Percentiles rank a stretch among this genome's conserved stretches.
Conservation (phyloP, 2,888 invertebrate genomes). For the Leptinotarsa haldemani region DNA sequence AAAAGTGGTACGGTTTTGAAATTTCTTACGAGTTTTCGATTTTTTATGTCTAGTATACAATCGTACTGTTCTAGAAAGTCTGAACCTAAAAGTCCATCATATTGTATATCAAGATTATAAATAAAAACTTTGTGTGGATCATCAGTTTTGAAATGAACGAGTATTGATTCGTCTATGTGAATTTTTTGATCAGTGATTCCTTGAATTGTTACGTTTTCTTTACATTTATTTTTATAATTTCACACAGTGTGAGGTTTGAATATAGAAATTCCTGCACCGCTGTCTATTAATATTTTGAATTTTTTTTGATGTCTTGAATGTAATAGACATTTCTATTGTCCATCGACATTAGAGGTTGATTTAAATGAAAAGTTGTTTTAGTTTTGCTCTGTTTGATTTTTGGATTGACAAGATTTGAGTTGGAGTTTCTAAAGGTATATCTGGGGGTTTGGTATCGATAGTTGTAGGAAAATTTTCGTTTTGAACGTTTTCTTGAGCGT, state of each 20-base stretch:
- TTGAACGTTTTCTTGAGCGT: too few relatives aligned
- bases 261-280: slow-evolving; percentile 34
- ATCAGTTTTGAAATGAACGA: slow-evolving; percentile 28
- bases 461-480: too few relatives aligned
- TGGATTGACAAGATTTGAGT: too few relatives aligned
- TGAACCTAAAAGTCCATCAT: not conserved
- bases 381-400: too few relatives aligned
- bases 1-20: not conserved
- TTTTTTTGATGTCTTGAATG: not conserved
- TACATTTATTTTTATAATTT: slow-evolving; percentile 22
- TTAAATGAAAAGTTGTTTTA: slow-evolving; percentile 1
- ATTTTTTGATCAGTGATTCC: slow-evolving; percentile 32
- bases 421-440: too few relatives aligned
- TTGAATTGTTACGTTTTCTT: slow-evolving; percentile 28
- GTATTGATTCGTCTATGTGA: slow-evolving; percentile 26
- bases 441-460: too few relatives aligned
- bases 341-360: not conserved
- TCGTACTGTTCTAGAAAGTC: not conserved
- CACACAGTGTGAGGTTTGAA: slow-evolving; percentile 24
- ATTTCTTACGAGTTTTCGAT: not conserved
- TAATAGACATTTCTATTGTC: not conserved
- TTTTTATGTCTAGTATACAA: not conserved
- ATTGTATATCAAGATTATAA: not conserved
- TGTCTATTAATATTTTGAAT: slow-evolving; percentile 28
- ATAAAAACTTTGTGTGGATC: slow-evolving; percentile 3